Evolutionary conservation across 2,888 invertebrate genomes (phyloP), one percentile per base, ranked within the genome.

Genomic region (Protodeltote pygarga): DNA sequence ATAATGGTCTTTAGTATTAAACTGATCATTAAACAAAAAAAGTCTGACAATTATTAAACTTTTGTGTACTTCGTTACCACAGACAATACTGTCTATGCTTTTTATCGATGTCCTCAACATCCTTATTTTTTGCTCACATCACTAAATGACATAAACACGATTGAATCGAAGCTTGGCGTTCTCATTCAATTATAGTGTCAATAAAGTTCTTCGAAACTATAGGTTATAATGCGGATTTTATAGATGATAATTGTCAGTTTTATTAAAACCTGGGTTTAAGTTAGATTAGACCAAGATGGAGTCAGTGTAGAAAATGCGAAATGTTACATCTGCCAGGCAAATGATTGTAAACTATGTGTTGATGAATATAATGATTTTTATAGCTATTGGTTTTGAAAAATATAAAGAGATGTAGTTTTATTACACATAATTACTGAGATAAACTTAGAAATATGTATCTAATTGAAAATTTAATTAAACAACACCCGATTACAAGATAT

Each of bases 241-340:
- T 88, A 81, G 88, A 79, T 78, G 81, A 79, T 89, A 89, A 90
- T 90, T 89, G 84, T 86, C 81, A 82, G 80, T 83, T 85, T 82
- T 84, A 84, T 83, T 81, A 77, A 76, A 72, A 65, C 64, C 52
- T 52, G 70, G 46, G 64, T 75, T 75, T 77, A 72, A 75, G 55
- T 45, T n/a, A n/a, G n/a, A n/a, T n/a, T n/a, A n/a, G n/a, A n/a
- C n/a, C n/a, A n/a, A n/a, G n/a, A n/a, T n/a, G n/a, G n/a, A n/a
- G n/a, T n/a, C n/a, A n/a, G n/a, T n/a, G n/a, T n/a, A n/a, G n/a
- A n/a, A n/a, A n/a, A n/a, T n/a, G 47, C 52, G 39, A 31, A 37
- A 60, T 60, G 28, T 53, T 37, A 44, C 58, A 59, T 46, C 29
- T 52, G 24, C 49, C 29, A 49, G 14, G 31, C 21, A 23, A 23